Conservation (phyloP, 2,113 vertebrate species). For the Jacana jacana region DNA sequence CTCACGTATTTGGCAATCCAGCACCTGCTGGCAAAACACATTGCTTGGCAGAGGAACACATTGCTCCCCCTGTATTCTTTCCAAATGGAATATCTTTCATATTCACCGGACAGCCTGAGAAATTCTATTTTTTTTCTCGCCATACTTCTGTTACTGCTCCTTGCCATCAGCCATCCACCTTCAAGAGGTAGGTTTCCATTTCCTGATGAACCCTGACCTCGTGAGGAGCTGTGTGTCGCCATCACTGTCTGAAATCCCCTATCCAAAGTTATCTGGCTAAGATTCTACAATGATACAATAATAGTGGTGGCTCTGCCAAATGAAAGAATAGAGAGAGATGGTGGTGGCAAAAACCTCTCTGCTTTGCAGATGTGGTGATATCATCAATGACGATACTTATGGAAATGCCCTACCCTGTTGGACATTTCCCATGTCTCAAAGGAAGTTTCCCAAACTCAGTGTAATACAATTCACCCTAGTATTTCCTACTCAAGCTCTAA, state of each 20-base stretch:
- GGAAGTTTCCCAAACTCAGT: not conserved
- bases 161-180: not conserved
- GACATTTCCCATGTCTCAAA: not conserved
- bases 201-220: not conserved
- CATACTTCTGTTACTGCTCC: not conserved
- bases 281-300: not conserved
- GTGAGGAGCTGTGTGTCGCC: not conserved
- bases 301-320: not conserved
- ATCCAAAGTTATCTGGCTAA: not conserved
- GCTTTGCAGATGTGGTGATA: not conserved
- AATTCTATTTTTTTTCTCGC: not conserved
- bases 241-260: not conserved
- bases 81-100: not conserved
- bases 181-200: not conserved
- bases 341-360: not conserved
- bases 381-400: not conserved
- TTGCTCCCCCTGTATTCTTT: not conserved
- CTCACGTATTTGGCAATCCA: not conserved
- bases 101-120: not conserved
- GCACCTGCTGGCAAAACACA: not conserved
- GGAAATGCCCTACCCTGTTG: not conserved
- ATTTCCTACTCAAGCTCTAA: not conserved
- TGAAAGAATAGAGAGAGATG: not conserved
- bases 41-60: not conserved
- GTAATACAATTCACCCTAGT: not conserved